These are phyloP conservation scores for Upupa epops DNA, from an alignment of 2,113 vertebrate genomes.

Conservation along the genomic window DNA sequence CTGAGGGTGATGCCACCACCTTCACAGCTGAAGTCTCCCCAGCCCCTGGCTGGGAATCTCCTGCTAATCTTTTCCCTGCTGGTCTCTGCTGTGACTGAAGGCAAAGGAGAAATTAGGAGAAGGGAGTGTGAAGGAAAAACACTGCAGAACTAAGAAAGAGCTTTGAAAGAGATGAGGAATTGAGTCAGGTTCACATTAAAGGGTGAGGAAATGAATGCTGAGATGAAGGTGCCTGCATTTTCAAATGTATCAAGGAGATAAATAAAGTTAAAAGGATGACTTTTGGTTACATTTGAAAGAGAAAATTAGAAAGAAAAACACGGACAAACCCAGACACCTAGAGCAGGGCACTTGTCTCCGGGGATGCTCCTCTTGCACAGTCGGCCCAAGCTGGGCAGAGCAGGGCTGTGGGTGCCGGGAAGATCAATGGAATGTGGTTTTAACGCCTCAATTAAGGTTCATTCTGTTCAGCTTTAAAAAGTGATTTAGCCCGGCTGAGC, in stretches of 20 bases:
- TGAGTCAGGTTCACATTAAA: constrained; percentile 32
- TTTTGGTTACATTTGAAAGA: constrained; percentile 27
- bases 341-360: background rate
- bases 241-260: constrained; percentile 2
- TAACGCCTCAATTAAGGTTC: constrained; percentile 70
- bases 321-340: background rate
- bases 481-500: constrained; percentile 46
- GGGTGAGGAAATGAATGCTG: constrained; percentile 14
- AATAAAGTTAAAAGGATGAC: constrained; percentile 38
- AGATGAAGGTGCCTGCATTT: constrained; percentile 29
- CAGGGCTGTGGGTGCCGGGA: background rate
- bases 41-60: accelerated
- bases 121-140: accelerated
- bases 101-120: background rate
- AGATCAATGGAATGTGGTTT: constrained; percentile 9
- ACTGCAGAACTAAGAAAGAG: background rate
- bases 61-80: background rate
- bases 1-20: background rate
- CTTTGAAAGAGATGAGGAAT: constrained; percentile 40
- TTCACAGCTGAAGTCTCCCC: no score
- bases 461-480: constrained; percentile 53
- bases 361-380: background rate
- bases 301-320: background rate
- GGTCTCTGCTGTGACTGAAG: background rate
- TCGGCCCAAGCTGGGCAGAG: background rate